Percentiles rank a stretch among this genome's conserved stretches.
Conservation (phyloP, 2,888 invertebrate genomes). For the Tortricodes alternella region DNA sequence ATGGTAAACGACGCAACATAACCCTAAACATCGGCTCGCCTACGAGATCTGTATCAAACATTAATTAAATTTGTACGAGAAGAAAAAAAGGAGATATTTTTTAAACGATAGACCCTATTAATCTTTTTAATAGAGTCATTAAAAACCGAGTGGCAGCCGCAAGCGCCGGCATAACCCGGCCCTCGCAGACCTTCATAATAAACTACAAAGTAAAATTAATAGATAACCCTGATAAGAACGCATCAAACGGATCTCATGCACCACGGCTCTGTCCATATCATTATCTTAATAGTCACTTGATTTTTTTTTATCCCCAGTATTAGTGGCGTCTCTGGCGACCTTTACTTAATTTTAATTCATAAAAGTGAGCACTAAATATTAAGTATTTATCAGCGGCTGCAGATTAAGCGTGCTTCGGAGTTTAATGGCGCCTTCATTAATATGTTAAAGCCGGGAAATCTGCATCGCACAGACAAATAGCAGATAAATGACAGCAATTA, state of each 20-base stretch:
- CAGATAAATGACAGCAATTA: conserved; percentile 63
- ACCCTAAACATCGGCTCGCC: conserved; percentile 39
- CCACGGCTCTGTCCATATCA: conserved; percentile 51
- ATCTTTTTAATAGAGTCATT: conserved; percentile 82
- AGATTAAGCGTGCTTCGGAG: conserved; percentile 25
- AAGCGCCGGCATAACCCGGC: conserved; percentile 50
- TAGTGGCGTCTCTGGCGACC: conserved; percentile 46
- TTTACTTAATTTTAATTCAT: conserved; percentile 8
- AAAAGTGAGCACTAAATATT: conserved; percentile 25
- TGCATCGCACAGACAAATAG: conserved; percentile 41
- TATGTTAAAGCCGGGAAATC: conserved; percentile 43
- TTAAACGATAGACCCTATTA: conserved; percentile 71
- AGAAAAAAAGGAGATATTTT: conserved; percentile 66
- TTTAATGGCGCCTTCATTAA: conserved; percentile 41
- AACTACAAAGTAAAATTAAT: conserved; percentile 59
- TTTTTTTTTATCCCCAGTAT: conserved; percentile 54
- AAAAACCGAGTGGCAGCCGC: conserved; percentile 67
- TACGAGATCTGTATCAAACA: conserved; percentile 62
- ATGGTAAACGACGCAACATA: conserved; percentile 30
- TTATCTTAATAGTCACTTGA: conserved; percentile 62
- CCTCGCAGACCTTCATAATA: conserved; percentile 45
- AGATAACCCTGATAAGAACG: conserved; percentile 49
- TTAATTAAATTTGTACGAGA: conserved; percentile 78
- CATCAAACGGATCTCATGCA: conserved; percentile 41
- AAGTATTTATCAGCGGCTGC: conserved; percentile 15